Conservation (phyloP, 2,888 invertebrate genomes). For the Machimus rusticus region DNA sequence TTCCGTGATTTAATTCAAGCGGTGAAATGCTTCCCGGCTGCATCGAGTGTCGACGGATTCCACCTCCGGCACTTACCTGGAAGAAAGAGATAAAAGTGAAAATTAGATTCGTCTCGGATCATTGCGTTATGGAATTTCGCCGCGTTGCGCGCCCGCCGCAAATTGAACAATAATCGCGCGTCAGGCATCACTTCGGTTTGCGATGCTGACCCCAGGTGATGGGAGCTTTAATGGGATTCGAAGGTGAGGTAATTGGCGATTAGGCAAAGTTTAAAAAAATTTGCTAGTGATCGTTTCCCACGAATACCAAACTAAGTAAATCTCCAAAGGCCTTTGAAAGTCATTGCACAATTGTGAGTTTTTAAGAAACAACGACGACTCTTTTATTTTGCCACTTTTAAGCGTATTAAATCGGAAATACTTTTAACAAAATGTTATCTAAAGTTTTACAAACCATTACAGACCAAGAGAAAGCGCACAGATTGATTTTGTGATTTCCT, state of each 20-base stretch:
- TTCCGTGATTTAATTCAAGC: background rate
- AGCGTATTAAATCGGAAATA: background rate
- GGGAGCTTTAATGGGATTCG: background rate
- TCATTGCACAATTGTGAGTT: background rate
- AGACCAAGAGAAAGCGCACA: too few relatives aligned
- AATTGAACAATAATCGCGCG: background rate
- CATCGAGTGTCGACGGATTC: background rate
- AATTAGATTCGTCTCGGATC: constrained; percentile 15
- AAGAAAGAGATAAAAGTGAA: constrained; percentile 31
- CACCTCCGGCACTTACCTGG: constrained; percentile 17
- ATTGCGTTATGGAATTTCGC: constrained; percentile 16
- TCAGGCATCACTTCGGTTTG: background rate
- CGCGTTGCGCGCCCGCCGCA: background rate
- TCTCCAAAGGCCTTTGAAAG: background rate
- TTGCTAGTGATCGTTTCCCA: background rate
- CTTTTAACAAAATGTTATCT: background rate
- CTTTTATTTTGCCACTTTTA: background rate
- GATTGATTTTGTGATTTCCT: too few relatives aligned
- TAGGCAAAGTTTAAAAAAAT: background rate
- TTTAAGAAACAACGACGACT: background rate
- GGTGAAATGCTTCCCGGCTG: background rate
- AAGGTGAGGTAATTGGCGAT: background rate
- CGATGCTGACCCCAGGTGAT: background rate
- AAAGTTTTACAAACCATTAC: background rate
- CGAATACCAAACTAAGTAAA: background rate